These are phyloP conservation scores for Himalopsyche phryganea DNA, from an alignment of 1,140 invertebrate species.

Conservation along the genomic window DNA sequence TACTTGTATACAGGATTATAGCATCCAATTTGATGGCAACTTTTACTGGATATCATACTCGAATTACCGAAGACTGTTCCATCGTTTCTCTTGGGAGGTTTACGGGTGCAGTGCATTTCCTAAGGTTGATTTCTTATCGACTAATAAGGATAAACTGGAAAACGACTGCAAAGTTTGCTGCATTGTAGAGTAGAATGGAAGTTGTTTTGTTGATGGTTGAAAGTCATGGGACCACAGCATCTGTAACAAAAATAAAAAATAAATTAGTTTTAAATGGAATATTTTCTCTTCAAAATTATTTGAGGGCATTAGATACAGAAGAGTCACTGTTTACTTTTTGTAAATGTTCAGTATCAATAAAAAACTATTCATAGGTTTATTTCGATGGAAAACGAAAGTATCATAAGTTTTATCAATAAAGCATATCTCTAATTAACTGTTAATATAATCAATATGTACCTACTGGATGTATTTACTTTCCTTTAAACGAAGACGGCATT, in stretches of 20 bases:
- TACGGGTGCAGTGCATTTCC: constrained; percentile 24
- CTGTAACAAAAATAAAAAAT: constrained; percentile 24
- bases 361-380: no score
- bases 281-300: not conserved
- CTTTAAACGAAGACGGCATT: no score
- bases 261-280: not conserved
- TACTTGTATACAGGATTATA: constrained; percentile 53
- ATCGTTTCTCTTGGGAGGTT: constrained; percentile 16
- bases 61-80: constrained; percentile 3
- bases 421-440: no score
- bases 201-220: constrained; percentile 27
- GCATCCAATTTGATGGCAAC: constrained; percentile 37
- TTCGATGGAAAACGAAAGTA: no score
- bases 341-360: no score
- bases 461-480: no score
- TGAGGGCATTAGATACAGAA: no score
- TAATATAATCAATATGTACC: no score
- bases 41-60: constrained; percentile 32
- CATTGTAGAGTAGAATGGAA: constrained; percentile 26
- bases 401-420: no score
- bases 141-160: constrained; percentile 26
- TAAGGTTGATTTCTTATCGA: constrained; percentile 30
- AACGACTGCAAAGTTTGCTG: constrained; percentile 32
- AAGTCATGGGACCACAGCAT: constrained; percentile 34
- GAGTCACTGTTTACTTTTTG: no score